These are phyloP conservation scores for Archilochus colubris DNA, from an alignment of 2,113 vertebrate species.

Conservation along the genomic window DNA sequence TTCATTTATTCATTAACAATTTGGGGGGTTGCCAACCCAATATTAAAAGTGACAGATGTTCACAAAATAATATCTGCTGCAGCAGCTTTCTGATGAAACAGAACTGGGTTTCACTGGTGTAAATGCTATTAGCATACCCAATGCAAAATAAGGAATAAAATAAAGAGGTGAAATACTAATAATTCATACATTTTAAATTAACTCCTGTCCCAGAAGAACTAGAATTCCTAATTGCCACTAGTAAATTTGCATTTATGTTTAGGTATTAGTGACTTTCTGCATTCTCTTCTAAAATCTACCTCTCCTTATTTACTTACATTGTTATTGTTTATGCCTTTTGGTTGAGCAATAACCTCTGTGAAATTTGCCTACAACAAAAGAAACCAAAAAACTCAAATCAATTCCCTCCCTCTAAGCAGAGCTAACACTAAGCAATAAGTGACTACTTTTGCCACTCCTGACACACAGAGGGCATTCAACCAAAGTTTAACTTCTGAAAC, in stretches of 20 bases:
- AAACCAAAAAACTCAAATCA: neutral
- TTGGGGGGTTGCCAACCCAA: neutral
- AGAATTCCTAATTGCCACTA: neutral
- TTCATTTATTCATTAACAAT: neutral
- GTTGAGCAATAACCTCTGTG: neutral
- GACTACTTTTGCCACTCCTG: neutral
- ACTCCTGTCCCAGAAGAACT: neutral
- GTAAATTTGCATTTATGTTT: neutral
- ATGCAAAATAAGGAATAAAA: neutral
- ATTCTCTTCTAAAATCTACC: neutral
- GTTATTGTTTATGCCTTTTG: neutral
- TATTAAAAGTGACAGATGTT: constrained; percentile 25
- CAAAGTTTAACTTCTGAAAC: neutral
- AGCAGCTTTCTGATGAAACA: neutral
- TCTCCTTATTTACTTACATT: neutral
- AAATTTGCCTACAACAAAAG: neutral
- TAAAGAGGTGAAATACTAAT: neutral
- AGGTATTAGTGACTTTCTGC: neutral
- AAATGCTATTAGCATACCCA: neutral
- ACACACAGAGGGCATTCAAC: accelerated
- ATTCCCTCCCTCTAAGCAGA: neutral
- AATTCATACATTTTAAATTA: neutral
- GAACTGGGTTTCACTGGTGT: neutral
- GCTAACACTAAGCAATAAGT: neutral
- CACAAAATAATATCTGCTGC: neutral